Conservation (phyloP, 2,797 vertebrate species). For the Fistularia tabacaria region DNA sequence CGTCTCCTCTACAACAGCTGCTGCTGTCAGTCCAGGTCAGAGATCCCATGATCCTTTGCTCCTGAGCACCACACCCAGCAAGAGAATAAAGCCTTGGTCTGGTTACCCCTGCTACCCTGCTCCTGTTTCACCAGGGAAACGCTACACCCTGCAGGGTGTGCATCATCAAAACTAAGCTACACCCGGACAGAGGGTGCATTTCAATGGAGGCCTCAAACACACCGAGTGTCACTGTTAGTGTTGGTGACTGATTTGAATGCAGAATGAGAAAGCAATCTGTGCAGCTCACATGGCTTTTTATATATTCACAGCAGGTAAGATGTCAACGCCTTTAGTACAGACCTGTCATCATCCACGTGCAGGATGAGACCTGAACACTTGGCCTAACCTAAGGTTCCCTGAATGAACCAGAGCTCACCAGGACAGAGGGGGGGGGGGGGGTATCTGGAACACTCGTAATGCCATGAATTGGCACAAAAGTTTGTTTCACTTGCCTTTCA, state of each 20-base stretch:
- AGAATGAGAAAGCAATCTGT: too few relatives aligned
- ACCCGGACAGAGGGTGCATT: constrained; percentile 16
- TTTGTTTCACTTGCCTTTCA: constrained; percentile 28
- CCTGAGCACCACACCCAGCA: constrained; percentile 59
- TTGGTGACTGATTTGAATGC: not conserved
- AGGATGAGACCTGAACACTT: constrained; percentile 17
- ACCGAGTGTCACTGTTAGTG: constrained; percentile 8
- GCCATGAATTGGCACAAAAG: constrained; percentile 27
- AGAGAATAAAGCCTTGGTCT: constrained; percentile 66
- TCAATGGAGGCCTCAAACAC: constrained; percentile 30
- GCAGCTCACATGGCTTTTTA: not conserved
- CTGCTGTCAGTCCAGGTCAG: constrained; percentile 66
- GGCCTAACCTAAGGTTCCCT: constrained; percentile 2
- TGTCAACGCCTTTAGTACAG: too few relatives aligned
- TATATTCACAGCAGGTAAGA: not conserved
- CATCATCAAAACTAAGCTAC: constrained; percentile 40
- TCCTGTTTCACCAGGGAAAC: constrained; percentile 63
- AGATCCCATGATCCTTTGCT: constrained; percentile 68
- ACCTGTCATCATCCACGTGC: too few relatives aligned
- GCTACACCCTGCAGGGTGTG: constrained; percentile 60
- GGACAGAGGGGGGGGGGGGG: not conserved
- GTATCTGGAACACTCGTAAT: not conserved
- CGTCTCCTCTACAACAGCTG: constrained; percentile 60
- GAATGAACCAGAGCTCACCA: constrained; percentile 10
- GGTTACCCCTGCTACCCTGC: constrained; percentile 60